Conservation (phyloP, 2,113 vertebrate genomes). For the Solea solea region DNA sequence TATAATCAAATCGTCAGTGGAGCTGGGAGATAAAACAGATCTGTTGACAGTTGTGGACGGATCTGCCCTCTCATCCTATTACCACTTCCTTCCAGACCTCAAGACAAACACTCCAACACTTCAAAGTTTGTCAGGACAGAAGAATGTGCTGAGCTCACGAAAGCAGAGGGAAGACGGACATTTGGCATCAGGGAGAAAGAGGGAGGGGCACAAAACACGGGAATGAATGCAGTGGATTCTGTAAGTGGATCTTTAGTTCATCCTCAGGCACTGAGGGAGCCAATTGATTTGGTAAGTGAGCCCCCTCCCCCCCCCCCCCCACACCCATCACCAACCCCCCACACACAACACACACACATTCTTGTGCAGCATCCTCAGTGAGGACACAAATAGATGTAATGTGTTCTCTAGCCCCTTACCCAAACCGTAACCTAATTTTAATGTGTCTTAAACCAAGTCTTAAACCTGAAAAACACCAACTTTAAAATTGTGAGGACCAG, state of each 20-base stretch:
- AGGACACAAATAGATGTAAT: too few relatives aligned
- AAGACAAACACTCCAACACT: slow-evolving; percentile 48
- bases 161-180: slow-evolving; percentile 17
- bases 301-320: slow-evolving; percentile 7
- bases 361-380: too few relatives aligned
- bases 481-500: too few relatives aligned
- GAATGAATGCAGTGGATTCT: slow-evolving; percentile 47
- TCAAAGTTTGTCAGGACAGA: slow-evolving; percentile 32
- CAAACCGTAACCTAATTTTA: too few relatives aligned
- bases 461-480: too few relatives aligned
- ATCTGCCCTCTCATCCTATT: slow-evolving; percentile 30
- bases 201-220: slow-evolving; percentile 18
- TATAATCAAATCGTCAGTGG: slow-evolving; percentile 18
- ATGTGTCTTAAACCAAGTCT: too few relatives aligned
- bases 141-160: slow-evolving; percentile 37
- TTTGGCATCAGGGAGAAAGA: slow-evolving; percentile 13
- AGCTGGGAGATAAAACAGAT: slow-evolving; percentile 39
- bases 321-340: background rate
- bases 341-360: too few relatives aligned
- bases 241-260: slow-evolving; percentile 46
- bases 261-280: slow-evolving; percentile 47
- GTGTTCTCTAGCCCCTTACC: too few relatives aligned
- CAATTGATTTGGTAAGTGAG: slow-evolving; percentile 68
- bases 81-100: slow-evolving; percentile 46
- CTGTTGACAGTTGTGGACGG: slow-evolving; percentile 48